Evolutionary conservation across 1,140 invertebrate genomes (phyloP).

Genomic region (Drosophila mayri): DNA sequence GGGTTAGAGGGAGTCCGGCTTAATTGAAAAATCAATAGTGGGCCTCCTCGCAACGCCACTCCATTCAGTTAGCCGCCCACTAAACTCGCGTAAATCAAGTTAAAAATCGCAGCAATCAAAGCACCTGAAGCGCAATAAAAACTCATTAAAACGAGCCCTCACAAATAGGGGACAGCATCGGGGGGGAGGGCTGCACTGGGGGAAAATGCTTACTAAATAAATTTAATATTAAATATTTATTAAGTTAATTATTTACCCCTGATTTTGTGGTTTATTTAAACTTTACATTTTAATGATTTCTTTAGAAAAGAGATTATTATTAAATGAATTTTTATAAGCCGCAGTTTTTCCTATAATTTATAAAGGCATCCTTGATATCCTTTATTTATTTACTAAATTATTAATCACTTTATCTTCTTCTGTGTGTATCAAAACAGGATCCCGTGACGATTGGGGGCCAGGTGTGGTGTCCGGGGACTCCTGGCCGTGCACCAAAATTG

Average conservation of each 20-base stretch:
- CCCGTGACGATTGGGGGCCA: constrained; percentile 54
- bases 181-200: constrained; percentile 16
- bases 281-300: too few relatives aligned
- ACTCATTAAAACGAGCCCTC: constrained; percentile 71
- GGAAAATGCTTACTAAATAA: not conserved
- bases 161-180: constrained; percentile 4
- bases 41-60: not conserved
- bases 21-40: constrained; percentile 82
- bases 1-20: constrained; percentile 28
- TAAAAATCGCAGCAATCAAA: constrained; percentile 83
- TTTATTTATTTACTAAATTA: not conserved
- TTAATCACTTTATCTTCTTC: not conserved
- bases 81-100: constrained; percentile 79
- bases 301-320: not conserved
- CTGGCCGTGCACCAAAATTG: constrained; percentile 55
- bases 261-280: too few relatives aligned
- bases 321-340: too few relatives aligned
- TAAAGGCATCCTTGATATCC: not conserved
- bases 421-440: constrained; percentile 6
- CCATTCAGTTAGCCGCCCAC: constrained; percentile 11
- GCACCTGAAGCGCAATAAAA: constrained; percentile 80
- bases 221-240: too few relatives aligned
- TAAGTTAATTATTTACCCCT: too few relatives aligned
- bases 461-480: constrained; percentile 42
- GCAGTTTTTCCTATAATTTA: not conserved